These are phyloP conservation scores for Carcharodon carcharias DNA, from an alignment of 2,797 vertebrate genomes.

Conservation along the genomic window DNA sequence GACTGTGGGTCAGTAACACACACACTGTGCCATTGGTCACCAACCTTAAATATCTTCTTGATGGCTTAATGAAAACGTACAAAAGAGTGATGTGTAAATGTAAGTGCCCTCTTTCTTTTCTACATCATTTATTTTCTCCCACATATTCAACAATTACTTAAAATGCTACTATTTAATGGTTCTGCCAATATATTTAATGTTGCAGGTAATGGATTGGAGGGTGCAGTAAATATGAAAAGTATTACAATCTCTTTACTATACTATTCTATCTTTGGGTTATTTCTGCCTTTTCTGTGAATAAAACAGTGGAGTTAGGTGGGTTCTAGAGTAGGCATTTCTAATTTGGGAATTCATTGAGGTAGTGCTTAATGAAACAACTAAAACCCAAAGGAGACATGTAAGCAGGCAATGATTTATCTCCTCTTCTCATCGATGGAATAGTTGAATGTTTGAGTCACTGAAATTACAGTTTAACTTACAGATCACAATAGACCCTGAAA, in stretches of 20 bases:
- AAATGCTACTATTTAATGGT: background rate
- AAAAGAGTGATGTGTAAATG: background rate
- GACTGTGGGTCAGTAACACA: background rate
- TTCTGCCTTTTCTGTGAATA: background rate
- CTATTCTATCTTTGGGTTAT: background rate
- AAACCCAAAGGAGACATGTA: background rate
- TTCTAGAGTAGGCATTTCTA: background rate
- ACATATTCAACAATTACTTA: background rate
- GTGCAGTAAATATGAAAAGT: background rate
- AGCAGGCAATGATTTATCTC: background rate
- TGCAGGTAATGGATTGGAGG: background rate
- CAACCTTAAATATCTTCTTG: background rate
- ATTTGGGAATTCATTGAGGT: background rate
- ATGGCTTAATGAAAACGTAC: too few relatives aligned
- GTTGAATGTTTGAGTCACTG: background rate
- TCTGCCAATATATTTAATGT: background rate
- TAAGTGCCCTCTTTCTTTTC: background rate
- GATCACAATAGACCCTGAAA: slow-evolving; percentile 12
- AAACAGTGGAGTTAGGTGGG: background rate
- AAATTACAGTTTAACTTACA: slow-evolving; percentile 28
- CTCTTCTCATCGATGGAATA: background rate
- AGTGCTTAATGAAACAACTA: background rate
- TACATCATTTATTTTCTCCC: too few relatives aligned
- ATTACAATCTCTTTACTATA: background rate
- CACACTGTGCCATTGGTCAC: background rate